Conservation (phyloP, 2,113 vertebrate genomes). For the Etia nguti region DNA sequence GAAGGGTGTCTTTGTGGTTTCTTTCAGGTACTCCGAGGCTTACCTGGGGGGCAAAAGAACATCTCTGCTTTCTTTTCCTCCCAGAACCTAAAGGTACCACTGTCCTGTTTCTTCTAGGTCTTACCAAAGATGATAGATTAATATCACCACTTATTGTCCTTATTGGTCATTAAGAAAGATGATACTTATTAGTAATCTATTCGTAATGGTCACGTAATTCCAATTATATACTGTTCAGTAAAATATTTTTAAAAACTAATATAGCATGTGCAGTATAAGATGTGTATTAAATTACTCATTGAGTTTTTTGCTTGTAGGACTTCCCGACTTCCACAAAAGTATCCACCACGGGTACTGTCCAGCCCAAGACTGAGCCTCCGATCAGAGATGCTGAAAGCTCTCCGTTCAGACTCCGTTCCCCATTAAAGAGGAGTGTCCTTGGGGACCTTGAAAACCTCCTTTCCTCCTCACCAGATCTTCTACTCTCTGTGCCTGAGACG, state of each 20-base stretch:
- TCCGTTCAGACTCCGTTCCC: neutral
- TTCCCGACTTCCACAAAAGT: neutral
- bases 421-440: slow-evolving; percentile 26
- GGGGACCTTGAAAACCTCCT: slow-evolving; percentile 48
- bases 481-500: slow-evolving; percentile 67
- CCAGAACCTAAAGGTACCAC: slow-evolving; percentile 21
- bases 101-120: neutral
- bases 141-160: neutral
- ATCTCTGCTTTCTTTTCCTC: slow-evolving; percentile 56
- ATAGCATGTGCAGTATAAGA: neutral
- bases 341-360: neutral
- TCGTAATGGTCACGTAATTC: neutral
- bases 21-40: slow-evolving; percentile 9
- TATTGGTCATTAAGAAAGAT: neutral
- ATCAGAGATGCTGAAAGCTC: neutral
- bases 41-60: slow-evolving; percentile 13
- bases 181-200: neutral
- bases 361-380: neutral
- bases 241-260: neutral
- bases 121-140: neutral
- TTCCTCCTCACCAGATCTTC: slow-evolving; percentile 42
- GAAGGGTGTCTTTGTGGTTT: neutral
- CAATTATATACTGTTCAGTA: neutral
- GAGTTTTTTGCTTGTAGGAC: slow-evolving; percentile 10
- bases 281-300: neutral